Conservation (phyloP, 2,797 vertebrate genomes). For the Salarias fasciatus region DNA sequence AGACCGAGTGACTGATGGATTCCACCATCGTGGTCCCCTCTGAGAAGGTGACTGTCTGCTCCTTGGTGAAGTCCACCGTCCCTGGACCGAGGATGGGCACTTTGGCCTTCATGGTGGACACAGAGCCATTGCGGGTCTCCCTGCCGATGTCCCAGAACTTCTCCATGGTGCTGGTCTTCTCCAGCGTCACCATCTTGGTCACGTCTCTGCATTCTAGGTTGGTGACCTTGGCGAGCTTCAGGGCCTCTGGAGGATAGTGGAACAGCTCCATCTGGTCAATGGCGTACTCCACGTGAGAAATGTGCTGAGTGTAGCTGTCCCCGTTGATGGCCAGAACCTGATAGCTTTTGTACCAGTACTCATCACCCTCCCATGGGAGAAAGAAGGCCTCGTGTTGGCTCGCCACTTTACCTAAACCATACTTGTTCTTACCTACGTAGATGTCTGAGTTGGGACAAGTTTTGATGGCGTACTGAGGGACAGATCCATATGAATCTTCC, state of each 20-base stretch:
- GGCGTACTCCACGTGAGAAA: constrained; percentile 74
- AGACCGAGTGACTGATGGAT: constrained; percentile 66
- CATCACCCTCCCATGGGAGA: constrained; percentile 80
- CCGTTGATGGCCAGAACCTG: constrained; percentile 78
- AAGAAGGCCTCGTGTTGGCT: constrained; percentile 79
- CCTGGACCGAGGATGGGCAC: constrained; percentile 69
- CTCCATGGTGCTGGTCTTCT: constrained; percentile 69
- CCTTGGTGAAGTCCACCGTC: constrained; percentile 71
- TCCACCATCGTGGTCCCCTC: constrained; percentile 70
- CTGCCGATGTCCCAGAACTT: constrained; percentile 78
- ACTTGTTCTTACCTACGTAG: constrained; percentile 83
- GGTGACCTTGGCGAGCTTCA: constrained; percentile 74
- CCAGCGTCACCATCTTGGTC: constrained; percentile 73
- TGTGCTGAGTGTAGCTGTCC: constrained; percentile 76
- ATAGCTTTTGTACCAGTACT: constrained; percentile 84
- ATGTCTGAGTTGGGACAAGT: constrained; percentile 74
- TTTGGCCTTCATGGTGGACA: constrained; percentile 75
- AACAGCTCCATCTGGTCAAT: constrained; percentile 75
- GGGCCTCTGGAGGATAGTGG: constrained; percentile 74
- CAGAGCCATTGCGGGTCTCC: constrained; percentile 73
- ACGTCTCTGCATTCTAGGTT: constrained; percentile 74
- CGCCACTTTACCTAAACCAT: constrained; percentile 83
- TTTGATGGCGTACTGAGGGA: constrained; percentile 67
- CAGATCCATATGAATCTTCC: constrained; percentile 74
- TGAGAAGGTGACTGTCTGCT: constrained; percentile 74